These are phyloP conservation scores for Nesogale talazaci DNA, from an alignment of 2,113 vertebrate species.

Conservation along the genomic window DNA sequence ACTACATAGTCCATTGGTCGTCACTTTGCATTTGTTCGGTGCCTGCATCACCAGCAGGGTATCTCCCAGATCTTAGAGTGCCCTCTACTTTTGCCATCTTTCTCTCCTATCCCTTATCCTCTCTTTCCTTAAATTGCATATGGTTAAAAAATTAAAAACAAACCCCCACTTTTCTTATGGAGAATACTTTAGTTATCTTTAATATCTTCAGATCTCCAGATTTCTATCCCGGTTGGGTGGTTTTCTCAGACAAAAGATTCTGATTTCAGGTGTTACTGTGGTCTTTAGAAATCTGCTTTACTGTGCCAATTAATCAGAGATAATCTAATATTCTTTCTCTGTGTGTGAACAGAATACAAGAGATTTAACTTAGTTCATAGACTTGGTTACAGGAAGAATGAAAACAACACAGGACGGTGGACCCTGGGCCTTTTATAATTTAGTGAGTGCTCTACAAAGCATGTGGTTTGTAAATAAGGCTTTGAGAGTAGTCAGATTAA, in stretches of 20 bases:
- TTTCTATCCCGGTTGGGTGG: neutral
- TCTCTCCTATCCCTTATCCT: neutral
- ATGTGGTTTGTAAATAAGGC: neutral
- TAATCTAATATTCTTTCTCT: neutral
- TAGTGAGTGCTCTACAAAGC: neutral
- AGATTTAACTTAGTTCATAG: neutral
- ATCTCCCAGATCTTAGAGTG: neutral
- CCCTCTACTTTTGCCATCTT: neutral
- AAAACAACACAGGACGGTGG: neutral
- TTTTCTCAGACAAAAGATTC: slow-evolving; percentile 27
- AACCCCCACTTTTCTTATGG: neutral
- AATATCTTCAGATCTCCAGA: neutral
- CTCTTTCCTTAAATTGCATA: neutral
- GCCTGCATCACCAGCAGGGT: fast-evolving
- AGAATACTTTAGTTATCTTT: neutral
- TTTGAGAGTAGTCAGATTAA: neutral
- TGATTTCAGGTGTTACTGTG: neutral
- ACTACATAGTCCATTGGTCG: neutral
- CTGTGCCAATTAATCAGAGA: neutral
- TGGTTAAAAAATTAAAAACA: neutral
- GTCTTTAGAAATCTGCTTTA: neutral
- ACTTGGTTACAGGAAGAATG: neutral
- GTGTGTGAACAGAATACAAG: neutral
- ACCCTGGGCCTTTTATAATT: neutral
- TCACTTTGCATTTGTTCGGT: fast-evolving